These are phyloP conservation scores for Pygocentrus nattereri DNA, from an alignment of 2,797 vertebrate species.

Conservation along the genomic window DNA sequence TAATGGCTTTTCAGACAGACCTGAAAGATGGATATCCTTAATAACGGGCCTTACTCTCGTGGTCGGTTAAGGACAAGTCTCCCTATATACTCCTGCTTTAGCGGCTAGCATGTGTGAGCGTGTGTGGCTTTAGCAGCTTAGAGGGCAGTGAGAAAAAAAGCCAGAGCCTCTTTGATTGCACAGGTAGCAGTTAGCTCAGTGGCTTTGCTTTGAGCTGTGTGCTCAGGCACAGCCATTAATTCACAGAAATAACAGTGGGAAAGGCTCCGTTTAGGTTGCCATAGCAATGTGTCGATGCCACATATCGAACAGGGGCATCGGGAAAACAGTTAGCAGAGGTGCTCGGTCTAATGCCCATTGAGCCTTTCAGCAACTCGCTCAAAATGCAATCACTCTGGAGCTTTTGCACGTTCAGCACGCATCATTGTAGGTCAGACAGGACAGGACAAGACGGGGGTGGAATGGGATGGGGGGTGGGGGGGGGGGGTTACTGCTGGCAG, in stretches of 20 bases:
- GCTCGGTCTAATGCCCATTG: constrained; percentile 47
- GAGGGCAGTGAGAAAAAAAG: constrained; percentile 9
- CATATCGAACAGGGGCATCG: constrained; percentile 43
- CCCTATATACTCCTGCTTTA: not conserved
- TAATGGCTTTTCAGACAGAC: no score
- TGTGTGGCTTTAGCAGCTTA: not conserved
- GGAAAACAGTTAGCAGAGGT: constrained; percentile 45
- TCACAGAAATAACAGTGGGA: constrained; percentile 39
- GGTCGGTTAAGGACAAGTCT: not conserved
- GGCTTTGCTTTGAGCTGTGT: not conserved
- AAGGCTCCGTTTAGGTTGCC: constrained; percentile 39
- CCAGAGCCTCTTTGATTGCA: constrained; percentile 14
- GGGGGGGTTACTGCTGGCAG: not conserved
- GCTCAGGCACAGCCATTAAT: constrained; percentile 35
- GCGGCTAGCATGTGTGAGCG: not conserved
- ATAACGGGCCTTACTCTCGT: no score
- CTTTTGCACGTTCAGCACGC: constrained; percentile 12
- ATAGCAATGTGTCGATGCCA: constrained; percentile 43
- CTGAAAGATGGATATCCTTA: no score
- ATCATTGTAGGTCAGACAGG: not conserved
- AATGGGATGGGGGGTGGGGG: not conserved
- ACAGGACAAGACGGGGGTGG: not conserved
- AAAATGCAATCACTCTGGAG: constrained; percentile 19
- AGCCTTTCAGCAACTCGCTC: constrained; percentile 37
- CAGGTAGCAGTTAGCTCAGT: constrained; percentile 31